A percentile compares a stretch with the other conserved stretches of the same genome.
Evolutionary conservation across 2,113 vertebrate species (phyloP).

Genomic region (Suncus etruscus): DNA sequence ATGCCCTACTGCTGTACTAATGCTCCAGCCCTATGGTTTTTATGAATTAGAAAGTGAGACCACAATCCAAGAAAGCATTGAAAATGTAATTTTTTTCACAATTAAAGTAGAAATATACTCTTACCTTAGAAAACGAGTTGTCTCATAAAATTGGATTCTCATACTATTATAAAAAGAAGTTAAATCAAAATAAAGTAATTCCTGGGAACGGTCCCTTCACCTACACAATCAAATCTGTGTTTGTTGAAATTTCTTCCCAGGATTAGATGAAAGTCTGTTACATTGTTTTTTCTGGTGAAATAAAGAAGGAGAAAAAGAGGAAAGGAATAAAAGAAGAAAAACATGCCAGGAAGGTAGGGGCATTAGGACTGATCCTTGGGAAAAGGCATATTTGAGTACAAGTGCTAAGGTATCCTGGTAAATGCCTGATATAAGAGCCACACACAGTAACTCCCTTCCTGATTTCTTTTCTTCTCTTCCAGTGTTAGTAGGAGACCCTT

Average conservation of each 20-base stretch:
- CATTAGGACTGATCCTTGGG: not conserved
- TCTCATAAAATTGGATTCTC: not conserved
- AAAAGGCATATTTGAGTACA: not conserved
- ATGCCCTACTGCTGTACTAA: too few relatives aligned
- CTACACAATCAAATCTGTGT: not conserved
- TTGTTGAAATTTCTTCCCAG: not conserved
- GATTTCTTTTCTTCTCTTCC: too few relatives aligned
- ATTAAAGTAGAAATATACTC: not conserved
- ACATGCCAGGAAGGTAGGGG: not conserved
- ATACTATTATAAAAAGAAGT: not conserved
- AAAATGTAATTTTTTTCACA: conserved; percentile 8
- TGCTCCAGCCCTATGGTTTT: not conserved
- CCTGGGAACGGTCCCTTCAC: not conserved
- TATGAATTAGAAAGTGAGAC: not conserved
- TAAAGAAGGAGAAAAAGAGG: not conserved
- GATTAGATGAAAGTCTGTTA: not conserved
- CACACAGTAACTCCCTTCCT: too few relatives aligned
- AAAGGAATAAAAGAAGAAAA: not conserved
- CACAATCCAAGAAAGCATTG: not conserved
- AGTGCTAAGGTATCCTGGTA: not conserved
- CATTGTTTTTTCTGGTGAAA: not conserved
- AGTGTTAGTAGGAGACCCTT: not conserved
- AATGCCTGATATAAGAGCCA: not conserved
- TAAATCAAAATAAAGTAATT: not conserved
- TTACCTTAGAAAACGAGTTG: conserved; percentile 12